These are phyloP conservation scores for Xiphophorus maculatus DNA, from an alignment of 2,113 vertebrate genomes.

Conservation along the genomic window DNA sequence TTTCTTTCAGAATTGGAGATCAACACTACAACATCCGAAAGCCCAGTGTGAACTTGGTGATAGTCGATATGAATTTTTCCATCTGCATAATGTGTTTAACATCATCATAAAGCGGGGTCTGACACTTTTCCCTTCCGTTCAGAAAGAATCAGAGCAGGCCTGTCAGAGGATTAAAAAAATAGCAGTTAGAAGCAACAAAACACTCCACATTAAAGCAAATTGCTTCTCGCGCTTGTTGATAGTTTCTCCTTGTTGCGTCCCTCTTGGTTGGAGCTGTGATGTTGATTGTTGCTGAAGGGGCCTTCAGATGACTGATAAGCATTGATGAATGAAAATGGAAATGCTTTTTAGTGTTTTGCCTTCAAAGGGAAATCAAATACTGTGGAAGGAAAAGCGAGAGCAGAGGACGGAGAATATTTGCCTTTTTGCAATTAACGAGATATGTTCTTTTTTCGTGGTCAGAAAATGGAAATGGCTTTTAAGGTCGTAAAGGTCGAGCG, in stretches of 20 bases:
- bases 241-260: conserved; percentile 52
- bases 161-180: conserved; percentile 55
- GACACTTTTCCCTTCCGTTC: conserved; percentile 44
- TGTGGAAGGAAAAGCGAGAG: conserved; percentile 25
- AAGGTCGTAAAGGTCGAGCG: conserved; percentile 83
- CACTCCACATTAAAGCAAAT: conserved; percentile 67
- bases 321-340: conserved; percentile 81
- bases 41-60: not conserved
- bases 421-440: conserved; percentile 83
- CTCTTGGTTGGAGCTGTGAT: conserved; percentile 52
- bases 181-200: conserved; percentile 58
- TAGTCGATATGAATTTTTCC: not conserved
- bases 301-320: conserved; percentile 77
- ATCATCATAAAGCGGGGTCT: not conserved
- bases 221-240: conserved; percentile 56
- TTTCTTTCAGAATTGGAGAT: not conserved
- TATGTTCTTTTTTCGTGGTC: conserved; percentile 77
- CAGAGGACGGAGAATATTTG: conserved; percentile 64
- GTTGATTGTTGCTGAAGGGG: conserved; percentile 67
- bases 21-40: not conserved
- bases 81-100: conserved; percentile 15
- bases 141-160: conserved; percentile 12
- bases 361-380: conserved; percentile 73
- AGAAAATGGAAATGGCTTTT: conserved; percentile 82
- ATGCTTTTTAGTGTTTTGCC: conserved; percentile 77